Percentiles rank a stretch among this genome's conserved stretches.
These are phyloP conservation scores for Gallinago solitaria DNA, from an alignment of 2,797 vertebrate genomes.

Conservation along the genomic window DNA sequence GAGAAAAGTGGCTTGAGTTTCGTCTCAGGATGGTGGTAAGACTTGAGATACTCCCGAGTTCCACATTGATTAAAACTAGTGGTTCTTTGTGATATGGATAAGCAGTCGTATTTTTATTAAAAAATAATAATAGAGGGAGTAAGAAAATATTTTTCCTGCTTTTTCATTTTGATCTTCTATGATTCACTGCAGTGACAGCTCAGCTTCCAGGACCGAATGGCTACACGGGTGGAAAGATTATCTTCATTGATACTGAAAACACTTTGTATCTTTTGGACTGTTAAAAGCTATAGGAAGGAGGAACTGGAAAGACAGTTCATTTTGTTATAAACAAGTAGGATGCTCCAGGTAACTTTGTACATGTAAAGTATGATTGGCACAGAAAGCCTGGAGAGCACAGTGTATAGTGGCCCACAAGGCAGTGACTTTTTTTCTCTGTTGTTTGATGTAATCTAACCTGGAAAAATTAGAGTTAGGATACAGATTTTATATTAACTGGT, in stretches of 20 bases:
- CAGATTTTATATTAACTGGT: not conserved
- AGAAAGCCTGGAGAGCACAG: not conserved
- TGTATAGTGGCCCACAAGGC: not conserved
- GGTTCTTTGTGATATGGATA: not conserved
- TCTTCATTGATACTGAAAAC: conserved; percentile 98
- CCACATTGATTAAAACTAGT: conserved; percentile 12
- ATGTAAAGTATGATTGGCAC: not conserved
- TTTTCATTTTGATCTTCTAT: conserved; percentile 42
- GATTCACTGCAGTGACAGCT: conserved; percentile 85
- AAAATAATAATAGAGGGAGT: not conserved
- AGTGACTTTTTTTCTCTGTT: not conserved
- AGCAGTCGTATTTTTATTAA: not conserved
- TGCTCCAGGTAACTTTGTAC: not conserved
- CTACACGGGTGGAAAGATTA: conserved; percentile 94
- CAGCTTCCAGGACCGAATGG: conserved; percentile 91
- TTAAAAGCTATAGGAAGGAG: not conserved
- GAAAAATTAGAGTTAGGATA: not conserved
- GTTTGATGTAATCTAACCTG: not conserved
- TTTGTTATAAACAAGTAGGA: not conserved
- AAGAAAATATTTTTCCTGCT: not conserved
- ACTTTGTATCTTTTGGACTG: conserved; percentile 92
- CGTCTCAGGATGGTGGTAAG: not conserved
- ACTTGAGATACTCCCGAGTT: not conserved
- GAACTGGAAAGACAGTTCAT: not conserved
- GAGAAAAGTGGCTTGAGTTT: not conserved